phyloP scores from a whole-genome alignment of 1,140 invertebrate genomes.

The Sitobion miscanthi region DNA sequence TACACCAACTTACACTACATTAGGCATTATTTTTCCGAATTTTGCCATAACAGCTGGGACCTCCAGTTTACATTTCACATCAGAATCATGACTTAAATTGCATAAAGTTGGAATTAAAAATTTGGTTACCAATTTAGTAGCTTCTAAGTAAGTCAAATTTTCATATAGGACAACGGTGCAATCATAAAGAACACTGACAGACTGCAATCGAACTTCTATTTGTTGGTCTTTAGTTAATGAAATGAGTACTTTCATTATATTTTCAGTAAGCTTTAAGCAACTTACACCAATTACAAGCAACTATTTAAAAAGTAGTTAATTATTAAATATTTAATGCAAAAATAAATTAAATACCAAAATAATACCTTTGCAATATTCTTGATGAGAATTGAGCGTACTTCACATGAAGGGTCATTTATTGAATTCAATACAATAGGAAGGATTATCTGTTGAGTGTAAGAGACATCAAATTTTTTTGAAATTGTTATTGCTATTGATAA shows the following conservation, averaged over 20 bases:
- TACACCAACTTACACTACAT: constrained; percentile 21
- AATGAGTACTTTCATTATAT: constrained; percentile 18
- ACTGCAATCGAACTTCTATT: constrained; percentile 25
- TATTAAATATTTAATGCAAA: background rate
- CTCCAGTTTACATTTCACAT: constrained; percentile 30
- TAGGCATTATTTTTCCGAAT: constrained; percentile 32
- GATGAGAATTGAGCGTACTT: constrained; percentile 22
- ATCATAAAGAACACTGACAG: constrained; percentile 28
- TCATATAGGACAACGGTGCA: constrained; percentile 33
- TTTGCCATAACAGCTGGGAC: constrained; percentile 19
- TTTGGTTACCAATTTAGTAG: background rate
- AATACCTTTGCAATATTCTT: background rate
- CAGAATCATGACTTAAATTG: constrained; percentile 29
- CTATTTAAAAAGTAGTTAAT: background rate
- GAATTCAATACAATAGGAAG: constrained; percentile 23
- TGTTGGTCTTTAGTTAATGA: constrained; percentile 38
- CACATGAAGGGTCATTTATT: constrained; percentile 24
- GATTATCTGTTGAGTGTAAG: background rate
- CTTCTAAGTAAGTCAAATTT: constrained; percentile 18
- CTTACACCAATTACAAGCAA: background rate
- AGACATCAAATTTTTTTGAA: background rate
- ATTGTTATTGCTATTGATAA: constrained; percentile 34
- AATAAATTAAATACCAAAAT: background rate
- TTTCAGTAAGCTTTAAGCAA: constrained; percentile 36
- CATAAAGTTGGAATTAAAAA: constrained; percentile 38